Base-by-base conservation (phyloP, 2,888 invertebrate genomes). In the Sesamia inferens region DNA sequence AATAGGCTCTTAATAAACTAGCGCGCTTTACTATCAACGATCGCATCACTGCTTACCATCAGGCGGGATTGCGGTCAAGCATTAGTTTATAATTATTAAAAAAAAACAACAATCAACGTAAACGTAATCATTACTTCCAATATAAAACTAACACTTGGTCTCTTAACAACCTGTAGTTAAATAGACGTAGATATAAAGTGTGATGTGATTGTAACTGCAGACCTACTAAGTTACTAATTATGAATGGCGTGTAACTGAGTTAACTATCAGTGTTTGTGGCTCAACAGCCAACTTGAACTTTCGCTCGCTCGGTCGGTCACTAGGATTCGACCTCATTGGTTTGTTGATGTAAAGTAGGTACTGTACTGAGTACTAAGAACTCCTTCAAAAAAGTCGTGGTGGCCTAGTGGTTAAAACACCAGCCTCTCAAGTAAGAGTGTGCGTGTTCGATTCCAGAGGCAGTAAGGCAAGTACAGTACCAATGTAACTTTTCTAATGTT, bases 211-310 rank as follows among this genome's bases (percentile, higher is more conserved):
- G 31, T 61, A 76, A 76, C 8, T 24, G 64, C 10, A 74, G 61
- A 22, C 47, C 10, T 42, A 79, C 74, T 62, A 59, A 76, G 39
- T 76, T 31, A 61, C 54, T 82, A 77, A 77, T 77, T 63, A 82
- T 82, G 82, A 82, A 57, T 77, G 82, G 81, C 39, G 78, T 68
- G 82, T 82, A 77, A 77, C 62, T 65, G 58, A 59, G 65, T 66
- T 42, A 48, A 71, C 39, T 84, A 85, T 76, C 59, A 84, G 82
- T 84, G 81, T 76, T 77, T 81, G 81, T 81, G 42, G 81, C 44
- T 65, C 77, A 70, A 47, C 57, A 22, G 67, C 71, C 59, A 48
- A 16, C 31, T 57, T 67, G 63, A 72, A 86, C 85, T 86, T 84
- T 84, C 85, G 71, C 82, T 73, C 11, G 69, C 62, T 47, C 54